phyloP scores from a whole-genome alignment of 2,797 vertebrate species.

The Xyrichtys novacula region DNA sequence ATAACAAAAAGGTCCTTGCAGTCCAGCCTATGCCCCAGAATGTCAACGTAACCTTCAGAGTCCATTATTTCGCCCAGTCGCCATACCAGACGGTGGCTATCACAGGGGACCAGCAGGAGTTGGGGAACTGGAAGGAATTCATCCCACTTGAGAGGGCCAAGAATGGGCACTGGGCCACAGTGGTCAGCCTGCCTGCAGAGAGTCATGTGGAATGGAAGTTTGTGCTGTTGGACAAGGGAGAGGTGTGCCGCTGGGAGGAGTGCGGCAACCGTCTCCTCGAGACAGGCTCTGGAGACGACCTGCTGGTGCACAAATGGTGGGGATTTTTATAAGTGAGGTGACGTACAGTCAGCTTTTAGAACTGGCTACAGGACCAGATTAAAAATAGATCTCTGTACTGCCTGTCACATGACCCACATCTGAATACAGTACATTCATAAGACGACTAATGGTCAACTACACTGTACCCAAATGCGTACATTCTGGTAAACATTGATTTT shows the following conservation, averaged over 20 bases:
- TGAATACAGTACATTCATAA: neutral
- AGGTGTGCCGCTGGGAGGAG: slow-evolving; percentile 94
- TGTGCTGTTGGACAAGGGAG: slow-evolving; percentile 90
- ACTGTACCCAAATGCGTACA: neutral
- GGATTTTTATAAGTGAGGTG: slow-evolving; percentile 80
- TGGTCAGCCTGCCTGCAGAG: slow-evolving; percentile 86
- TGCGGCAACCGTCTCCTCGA: slow-evolving; percentile 89
- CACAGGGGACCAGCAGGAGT: slow-evolving; percentile 89
- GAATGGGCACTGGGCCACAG: slow-evolving; percentile 89
- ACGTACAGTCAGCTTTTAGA: slow-evolving; percentile 2
- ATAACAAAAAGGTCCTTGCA: slow-evolving; percentile 75
- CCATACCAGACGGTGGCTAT: slow-evolving; percentile 86
- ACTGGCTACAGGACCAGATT: slow-evolving; percentile 16
- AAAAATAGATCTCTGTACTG: slow-evolving; percentile 3
- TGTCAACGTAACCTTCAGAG: slow-evolving; percentile 86
- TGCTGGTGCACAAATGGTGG: slow-evolving; percentile 89
- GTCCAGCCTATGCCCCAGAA: slow-evolving; percentile 85
- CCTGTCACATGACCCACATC: neutral
- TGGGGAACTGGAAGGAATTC: slow-evolving; percentile 90
- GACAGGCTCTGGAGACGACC: slow-evolving; percentile 85
- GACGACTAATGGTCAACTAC: neutral
- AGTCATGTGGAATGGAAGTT: slow-evolving; percentile 94
- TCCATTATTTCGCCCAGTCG: slow-evolving; percentile 89
- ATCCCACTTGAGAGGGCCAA: slow-evolving; percentile 83
- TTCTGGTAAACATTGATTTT: neutral